These are phyloP conservation scores for Amia ocellicauda DNA, from an alignment of 2,113 vertebrate genomes.

Conservation along the genomic window DNA sequence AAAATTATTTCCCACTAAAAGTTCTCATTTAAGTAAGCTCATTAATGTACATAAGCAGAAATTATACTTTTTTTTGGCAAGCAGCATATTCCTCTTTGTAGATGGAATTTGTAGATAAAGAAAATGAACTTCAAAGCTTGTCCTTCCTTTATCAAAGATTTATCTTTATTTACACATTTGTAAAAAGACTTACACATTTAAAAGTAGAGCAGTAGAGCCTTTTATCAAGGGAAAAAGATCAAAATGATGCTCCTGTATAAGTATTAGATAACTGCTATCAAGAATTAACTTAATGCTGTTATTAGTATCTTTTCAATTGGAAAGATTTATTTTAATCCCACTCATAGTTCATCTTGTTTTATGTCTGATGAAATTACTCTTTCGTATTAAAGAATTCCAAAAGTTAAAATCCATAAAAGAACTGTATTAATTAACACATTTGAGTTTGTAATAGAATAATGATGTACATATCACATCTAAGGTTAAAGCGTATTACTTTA, in stretches of 20 bases:
- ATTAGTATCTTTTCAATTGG: conserved; percentile 19
- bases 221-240: no score
- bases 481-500: conserved; percentile 30
- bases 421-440: conserved; percentile 42
- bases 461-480: conserved; percentile 18
- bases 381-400: conserved; percentile 32
- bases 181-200: no score
- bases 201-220: no score
- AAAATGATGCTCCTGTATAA: no score
- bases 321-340: conserved; percentile 23
- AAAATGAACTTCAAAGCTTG: no score
- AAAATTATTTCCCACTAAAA: neutral
- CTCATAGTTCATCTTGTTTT: conserved; percentile 33
- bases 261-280: no score
- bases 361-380: conserved; percentile 41
- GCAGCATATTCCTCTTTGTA: no score
- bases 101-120: no score
- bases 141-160: no score
- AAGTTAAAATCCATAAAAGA: conserved; percentile 43
- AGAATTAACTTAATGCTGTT: neutral
- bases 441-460: conserved; percentile 20
- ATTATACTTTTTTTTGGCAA: no score
- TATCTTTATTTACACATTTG: no score
- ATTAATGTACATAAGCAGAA: no score
- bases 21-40: neutral